A percentile compares a stretch with the other conserved stretches of the same genome.
Evolutionary conservation across 2,888 invertebrate genomes (phyloP).

Genomic region (Pinctada fucata): DNA sequence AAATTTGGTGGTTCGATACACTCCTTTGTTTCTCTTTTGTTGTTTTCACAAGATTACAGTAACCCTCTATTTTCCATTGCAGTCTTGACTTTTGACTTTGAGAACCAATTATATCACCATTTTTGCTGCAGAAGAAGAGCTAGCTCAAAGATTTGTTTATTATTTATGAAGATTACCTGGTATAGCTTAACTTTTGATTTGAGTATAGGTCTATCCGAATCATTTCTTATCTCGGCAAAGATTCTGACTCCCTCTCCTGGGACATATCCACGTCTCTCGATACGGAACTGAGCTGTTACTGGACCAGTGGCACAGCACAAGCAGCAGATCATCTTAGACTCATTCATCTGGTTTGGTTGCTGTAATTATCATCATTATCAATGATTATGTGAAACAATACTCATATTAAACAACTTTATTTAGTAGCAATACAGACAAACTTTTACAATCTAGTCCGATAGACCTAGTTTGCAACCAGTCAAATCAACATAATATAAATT

Average conservation of each 20-base stretch:
- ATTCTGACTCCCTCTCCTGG: conserved; percentile 49
- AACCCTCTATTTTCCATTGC: no score
- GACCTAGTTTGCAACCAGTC: no score
- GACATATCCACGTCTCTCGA: conserved; percentile 50
- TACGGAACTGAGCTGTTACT: conserved; percentile 41
- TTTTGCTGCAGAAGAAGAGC: no score
- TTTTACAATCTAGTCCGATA: no score
- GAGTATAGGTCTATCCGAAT: conserved; percentile 43
- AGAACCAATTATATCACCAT: no score
- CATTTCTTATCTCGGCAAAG: conserved; percentile 49
- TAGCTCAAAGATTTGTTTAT: not conserved
- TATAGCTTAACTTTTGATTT: conserved; percentile 45
- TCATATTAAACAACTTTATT: no score
- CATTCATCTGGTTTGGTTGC: conserved; percentile 37
- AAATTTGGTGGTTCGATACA: no score
- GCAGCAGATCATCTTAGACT: conserved; percentile 55
- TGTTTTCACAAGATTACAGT: no score
- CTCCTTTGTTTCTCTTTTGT: no score
- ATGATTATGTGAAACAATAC: not conserved
- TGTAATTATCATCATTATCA: conserved; percentile 11
- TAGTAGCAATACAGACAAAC: no score
- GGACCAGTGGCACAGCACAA: conserved; percentile 52
- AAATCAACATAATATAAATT: no score
- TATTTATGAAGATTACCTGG: conserved; percentile 38
- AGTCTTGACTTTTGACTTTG: no score